Base-by-base conservation (phyloP, 2,888 invertebrate genomes). In the Melipona beecheii region DNA sequence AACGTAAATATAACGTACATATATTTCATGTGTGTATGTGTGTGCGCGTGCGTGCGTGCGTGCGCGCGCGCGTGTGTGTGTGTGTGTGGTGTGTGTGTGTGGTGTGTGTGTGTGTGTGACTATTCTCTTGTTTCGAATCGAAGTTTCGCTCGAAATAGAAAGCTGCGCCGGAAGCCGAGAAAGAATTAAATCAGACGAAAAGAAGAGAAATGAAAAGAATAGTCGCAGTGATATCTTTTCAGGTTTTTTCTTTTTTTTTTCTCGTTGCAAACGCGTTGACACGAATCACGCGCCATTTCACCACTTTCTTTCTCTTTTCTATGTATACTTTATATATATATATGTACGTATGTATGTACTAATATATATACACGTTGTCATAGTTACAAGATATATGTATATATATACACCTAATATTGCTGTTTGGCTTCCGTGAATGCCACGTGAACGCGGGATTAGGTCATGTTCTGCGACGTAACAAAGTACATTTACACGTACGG, bases 321-420 rank as follows among this genome's bases (percentile, higher is more conserved):
- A 75, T 66, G 2, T 36, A 52, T 62, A 31, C 24, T 31, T 52
- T 54, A 43, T 70, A 76, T 64, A 13, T 27, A 66, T 65, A 19
- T 62, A 50, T 68, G 24, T 56, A 49, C 52, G 76, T 52, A 19
- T 75, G 56, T 66, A 75, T 68, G 68, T 83, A 78, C 73, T 80
- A 79, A 76, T 84, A 84, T 88, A 85, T 85, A 89, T 88, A 84
- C 87, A 90, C 87, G 85, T 60, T 31, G 81, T 84, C 89, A 84
- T 92, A 90, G 89, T 92, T 92, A 92, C 92, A 92, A 90, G 90
- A 83, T 93, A 93, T 94, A 52, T 56, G 21, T 54, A 19, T 54
- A 19, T 31, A 90, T 93, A 91, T 93, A 93, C 93, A 94, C 88
- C 92, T 93, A 94, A 91, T 94, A 94, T 94, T 94, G 93, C 94